These are phyloP conservation scores for Cynocephalus volans DNA, from an alignment of 2,113 vertebrate genomes.

Conservation along the genomic window DNA sequence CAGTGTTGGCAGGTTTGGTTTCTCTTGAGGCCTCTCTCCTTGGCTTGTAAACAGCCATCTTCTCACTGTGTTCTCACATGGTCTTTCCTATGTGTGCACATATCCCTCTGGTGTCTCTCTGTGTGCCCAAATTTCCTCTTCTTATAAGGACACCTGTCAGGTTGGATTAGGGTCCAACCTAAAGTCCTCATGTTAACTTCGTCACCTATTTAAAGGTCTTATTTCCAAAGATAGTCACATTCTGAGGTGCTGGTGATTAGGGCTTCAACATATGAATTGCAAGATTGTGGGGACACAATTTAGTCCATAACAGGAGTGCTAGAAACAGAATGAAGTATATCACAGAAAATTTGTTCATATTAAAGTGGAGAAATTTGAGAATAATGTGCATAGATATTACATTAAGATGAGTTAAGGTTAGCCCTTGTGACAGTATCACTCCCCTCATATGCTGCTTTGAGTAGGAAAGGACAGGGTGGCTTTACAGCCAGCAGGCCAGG, in stretches of 20 bases:
- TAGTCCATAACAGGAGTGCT: background rate
- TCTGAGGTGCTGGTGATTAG: background rate
- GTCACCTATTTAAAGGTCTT: background rate
- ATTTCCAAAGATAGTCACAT: background rate
- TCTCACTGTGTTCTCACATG: accelerated
- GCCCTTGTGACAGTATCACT: too few relatives aligned
- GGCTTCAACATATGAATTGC: background rate
- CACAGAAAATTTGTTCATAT: background rate
- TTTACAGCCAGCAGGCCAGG: background rate
- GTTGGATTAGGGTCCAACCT: background rate
- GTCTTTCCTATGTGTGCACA: background rate
- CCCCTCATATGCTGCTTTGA: background rate
- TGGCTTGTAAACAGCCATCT: accelerated
- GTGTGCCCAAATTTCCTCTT: background rate
- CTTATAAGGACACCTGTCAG: background rate
- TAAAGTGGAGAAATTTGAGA: background rate
- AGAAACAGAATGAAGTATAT: background rate
- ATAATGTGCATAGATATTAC: background rate
- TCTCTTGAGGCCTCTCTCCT: background rate
- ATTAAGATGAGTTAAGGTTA: background rate
- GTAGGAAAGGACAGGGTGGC: background rate
- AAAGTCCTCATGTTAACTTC: background rate
- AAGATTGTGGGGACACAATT: accelerated
- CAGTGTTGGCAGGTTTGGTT: background rate
- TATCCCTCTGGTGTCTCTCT: too few relatives aligned